These are phyloP conservation scores for Hydrocynus forskahlii DNA, from an alignment of 2,797 vertebrate species.

Conservation along the genomic window DNA sequence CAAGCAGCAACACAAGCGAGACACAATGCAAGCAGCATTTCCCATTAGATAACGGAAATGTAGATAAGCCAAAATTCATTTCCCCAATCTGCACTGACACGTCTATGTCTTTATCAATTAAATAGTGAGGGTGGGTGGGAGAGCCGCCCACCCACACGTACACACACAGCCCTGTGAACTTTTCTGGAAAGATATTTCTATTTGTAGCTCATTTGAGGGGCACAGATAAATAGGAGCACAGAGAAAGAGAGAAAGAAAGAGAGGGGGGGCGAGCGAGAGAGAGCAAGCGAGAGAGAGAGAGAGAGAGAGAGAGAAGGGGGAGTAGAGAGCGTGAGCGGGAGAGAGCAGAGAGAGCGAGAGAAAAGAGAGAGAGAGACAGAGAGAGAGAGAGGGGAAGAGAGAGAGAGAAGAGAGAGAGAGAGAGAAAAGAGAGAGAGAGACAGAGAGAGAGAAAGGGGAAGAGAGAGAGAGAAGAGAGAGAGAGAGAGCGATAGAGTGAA, in stretches of 20 bases:
- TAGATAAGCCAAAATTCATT: slow-evolving; percentile 65
- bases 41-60: slow-evolving; percentile 40
- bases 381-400: no score
- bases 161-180: background rate
- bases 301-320: background rate
- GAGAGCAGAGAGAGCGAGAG: no score
- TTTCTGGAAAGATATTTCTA: slow-evolving; percentile 11
- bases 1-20: slow-evolving; percentile 47
- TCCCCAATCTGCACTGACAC: slow-evolving; percentile 55
- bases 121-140: slow-evolving; percentile 28
- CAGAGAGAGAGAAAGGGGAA: background rate
- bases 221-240: slow-evolving; percentile 2
- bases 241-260: background rate
- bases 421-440: no score
- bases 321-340: no score
- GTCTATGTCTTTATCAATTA: slow-evolving; percentile 62
- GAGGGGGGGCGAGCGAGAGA: background rate
- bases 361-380: no score
- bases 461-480: background rate
- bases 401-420: no score
- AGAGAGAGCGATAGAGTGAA: background rate
- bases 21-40: slow-evolving; percentile 53
- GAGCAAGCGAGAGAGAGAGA: background rate
- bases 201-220: slow-evolving; percentile 17
- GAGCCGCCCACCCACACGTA: slow-evolving; percentile 33